These are phyloP conservation scores for Heterochromis multidens DNA, from an alignment of 2,113 vertebrate genomes.

Conservation along the genomic window DNA sequence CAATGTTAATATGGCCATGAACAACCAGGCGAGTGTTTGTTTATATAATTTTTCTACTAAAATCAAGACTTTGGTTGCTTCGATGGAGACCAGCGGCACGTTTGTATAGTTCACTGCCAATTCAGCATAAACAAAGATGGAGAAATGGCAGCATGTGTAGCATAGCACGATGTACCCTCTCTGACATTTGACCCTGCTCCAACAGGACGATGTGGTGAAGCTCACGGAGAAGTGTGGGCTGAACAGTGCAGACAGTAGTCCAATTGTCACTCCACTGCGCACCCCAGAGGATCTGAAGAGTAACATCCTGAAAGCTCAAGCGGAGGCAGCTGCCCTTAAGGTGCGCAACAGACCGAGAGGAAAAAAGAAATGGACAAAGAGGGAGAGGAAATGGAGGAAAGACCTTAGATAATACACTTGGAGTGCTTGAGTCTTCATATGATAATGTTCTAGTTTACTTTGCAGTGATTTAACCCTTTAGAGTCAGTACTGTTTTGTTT, in stretches of 20 bases:
- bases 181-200: background rate
- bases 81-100: background rate
- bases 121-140: background rate
- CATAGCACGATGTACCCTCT: background rate
- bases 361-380: too few relatives aligned
- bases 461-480: too few relatives aligned
- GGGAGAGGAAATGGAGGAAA: background rate
- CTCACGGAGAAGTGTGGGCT: conserved; percentile 86
- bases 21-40: conserved; percentile 81
- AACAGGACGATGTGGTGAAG: conserved; percentile 87
- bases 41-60: background rate
- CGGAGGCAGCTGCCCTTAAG: conserved; percentile 83
- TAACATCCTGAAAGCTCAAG: conserved; percentile 92
- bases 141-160: background rate
- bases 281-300: conserved; percentile 88
- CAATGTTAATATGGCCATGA: conserved; percentile 83
- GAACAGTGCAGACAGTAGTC: conserved; percentile 82
- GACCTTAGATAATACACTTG: too few relatives aligned
- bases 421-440: background rate
- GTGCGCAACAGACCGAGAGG: conserved; percentile 49
- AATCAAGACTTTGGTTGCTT: background rate
- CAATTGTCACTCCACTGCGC: conserved; percentile 60
- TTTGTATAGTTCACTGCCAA: background rate
- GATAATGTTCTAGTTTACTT: too few relatives aligned
- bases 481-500: background rate